Evolutionary conservation across 1,140 invertebrate species (phyloP).

Genomic region (Ceratosolen solmsi): DNA sequence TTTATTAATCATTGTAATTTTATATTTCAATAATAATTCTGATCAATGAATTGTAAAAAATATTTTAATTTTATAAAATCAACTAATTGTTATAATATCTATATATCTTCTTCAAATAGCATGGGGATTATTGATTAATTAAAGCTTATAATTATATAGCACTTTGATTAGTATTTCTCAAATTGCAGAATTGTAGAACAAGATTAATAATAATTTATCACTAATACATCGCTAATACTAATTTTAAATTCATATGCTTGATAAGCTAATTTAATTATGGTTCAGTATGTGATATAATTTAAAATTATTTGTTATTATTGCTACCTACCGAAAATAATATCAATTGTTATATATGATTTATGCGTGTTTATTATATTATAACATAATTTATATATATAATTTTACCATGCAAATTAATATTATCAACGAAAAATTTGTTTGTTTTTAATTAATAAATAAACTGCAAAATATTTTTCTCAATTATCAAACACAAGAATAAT

Average conservation of each 20-base stretch:
- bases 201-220: not conserved
- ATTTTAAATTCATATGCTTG: not conserved
- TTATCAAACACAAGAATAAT: not conserved
- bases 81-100: not conserved
- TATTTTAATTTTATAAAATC: no score
- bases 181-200: not conserved
- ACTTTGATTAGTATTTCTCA: not conserved
- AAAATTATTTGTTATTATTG: not conserved
- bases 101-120: not conserved
- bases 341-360: not conserved
- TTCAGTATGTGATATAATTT: not conserved
- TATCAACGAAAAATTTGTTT: conserved; percentile 14
- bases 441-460: not conserved
- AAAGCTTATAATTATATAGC: not conserved
- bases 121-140: not conserved
- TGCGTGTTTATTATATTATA: no score
- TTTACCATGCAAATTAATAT: conserved; percentile 25
- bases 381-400: no score
- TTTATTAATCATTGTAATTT: no score
- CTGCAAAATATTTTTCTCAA: not conserved
- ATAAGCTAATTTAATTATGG: not conserved
- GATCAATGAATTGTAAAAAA: no score
- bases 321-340: not conserved
- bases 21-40: no score
- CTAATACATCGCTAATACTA: not conserved